A percentile compares a stretch with the other conserved stretches of the same genome.
Conservation (phyloP, 2,113 vertebrate species). For the Corydoras sp. region DNA sequence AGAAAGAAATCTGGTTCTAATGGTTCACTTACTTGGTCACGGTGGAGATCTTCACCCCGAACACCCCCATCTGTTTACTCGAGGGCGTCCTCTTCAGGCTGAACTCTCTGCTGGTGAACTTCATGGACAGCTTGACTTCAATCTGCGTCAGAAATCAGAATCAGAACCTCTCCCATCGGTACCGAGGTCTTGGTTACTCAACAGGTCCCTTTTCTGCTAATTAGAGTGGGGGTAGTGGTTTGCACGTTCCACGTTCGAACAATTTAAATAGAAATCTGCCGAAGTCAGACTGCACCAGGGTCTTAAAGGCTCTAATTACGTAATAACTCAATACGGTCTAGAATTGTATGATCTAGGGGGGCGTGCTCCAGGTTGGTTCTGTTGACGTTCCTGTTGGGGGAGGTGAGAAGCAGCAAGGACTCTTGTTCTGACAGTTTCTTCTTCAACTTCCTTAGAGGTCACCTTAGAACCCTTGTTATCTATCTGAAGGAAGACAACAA, state of each 20-base stretch:
- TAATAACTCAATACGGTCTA: too few species aligned
- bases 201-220: too few species aligned
- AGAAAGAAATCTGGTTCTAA: neutral
- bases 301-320: too few species aligned
- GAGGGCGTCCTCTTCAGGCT: slow-evolving; percentile 92
- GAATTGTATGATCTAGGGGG: too few species aligned
- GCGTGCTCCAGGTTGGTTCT: too few species aligned
- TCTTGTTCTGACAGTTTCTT: slow-evolving; percentile 97
- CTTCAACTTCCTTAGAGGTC: slow-evolving; percentile 83
- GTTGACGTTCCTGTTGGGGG: slow-evolving; percentile 89
- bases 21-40: slow-evolving; percentile 80
- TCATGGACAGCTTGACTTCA: slow-evolving; percentile 91
- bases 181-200: neutral
- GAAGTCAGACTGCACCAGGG: too few species aligned
- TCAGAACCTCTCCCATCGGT: too few species aligned
- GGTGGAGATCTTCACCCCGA: slow-evolving; percentile 89
- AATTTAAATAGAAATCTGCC: too few species aligned
- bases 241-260: too few species aligned
- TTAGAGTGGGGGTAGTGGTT: too few species aligned
- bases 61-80: slow-evolving; percentile 88
- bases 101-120: slow-evolving; percentile 95
- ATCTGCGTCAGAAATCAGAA: slow-evolving; percentile 63
- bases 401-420: slow-evolving; percentile 85
- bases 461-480: slow-evolving; percentile 92
- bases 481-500: slow-evolving; percentile 74